A percentile compares a stretch with the other conserved stretches of the same genome.
Evolutionary conservation across 2,797 vertebrate genomes (phyloP).

Genomic region (Aldrovandia affinis): DNA sequence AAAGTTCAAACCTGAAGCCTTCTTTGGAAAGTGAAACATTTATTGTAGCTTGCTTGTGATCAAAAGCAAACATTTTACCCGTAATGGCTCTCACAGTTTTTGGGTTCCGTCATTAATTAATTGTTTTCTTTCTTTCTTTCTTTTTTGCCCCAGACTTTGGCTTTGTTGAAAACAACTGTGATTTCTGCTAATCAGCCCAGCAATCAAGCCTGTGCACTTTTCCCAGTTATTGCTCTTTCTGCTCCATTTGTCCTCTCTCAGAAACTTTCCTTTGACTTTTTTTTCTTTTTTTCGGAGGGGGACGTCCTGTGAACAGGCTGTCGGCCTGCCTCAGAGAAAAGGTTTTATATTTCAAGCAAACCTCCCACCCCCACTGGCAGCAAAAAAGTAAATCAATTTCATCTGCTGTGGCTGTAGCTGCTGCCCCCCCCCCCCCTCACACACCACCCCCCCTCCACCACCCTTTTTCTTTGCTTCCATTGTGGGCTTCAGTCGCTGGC

Average conservation of each 20-base stretch:
- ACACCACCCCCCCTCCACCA: neutral
- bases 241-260: slow-evolving; percentile 39
- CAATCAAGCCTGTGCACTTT: slow-evolving; percentile 33
- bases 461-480: slow-evolving; percentile 60
- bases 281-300: slow-evolving; percentile 52
- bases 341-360: slow-evolving; percentile 72
- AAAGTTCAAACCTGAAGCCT: neutral
- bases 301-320: slow-evolving; percentile 65
- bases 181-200: slow-evolving; percentile 49
- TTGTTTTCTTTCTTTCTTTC: neutral
- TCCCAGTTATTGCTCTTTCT: slow-evolving; percentile 38
- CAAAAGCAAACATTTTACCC: neutral
- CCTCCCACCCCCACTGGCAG: slow-evolving; percentile 39
- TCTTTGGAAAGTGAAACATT: neutral
- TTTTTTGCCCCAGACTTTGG: slow-evolving; percentile 27
- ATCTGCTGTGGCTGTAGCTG: slow-evolving; percentile 52
- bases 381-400: slow-evolving; percentile 81
- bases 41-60: neutral
- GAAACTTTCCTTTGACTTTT: slow-evolving; percentile 50
- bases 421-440: slow-evolving; percentile 35
- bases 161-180: slow-evolving; percentile 46
- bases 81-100: neutral
- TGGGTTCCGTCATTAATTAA: neutral
- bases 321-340: slow-evolving; percentile 52
- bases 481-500: slow-evolving; percentile 67